Evolutionary conservation across 1,140 invertebrate genomes (phyloP), one percentile per base, ranked within the genome.

Genomic region (Macrobrachium nipponense): DNA sequence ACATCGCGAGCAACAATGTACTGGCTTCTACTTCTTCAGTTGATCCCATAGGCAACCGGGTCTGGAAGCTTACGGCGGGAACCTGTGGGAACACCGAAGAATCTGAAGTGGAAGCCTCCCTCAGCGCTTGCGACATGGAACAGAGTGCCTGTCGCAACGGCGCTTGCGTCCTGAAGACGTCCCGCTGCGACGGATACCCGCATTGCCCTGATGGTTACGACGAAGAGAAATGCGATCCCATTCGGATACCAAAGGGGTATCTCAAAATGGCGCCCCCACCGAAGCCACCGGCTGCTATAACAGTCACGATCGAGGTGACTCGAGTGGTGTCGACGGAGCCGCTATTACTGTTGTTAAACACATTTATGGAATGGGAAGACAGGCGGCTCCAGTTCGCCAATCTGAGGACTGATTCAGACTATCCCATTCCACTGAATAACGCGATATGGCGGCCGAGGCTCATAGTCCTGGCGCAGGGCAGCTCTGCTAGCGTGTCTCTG

Each of bases 111-210:
- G 36, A 23, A 27, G 84, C 68, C 58, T 80, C 77, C 3, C 66
- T 86, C 0, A 86, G 77, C 51, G 62, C 66, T 18, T 86, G 84
- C 51, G 66, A 36, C 5, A 20, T 73, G 60, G 6, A 51, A 17
- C 58, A 86, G 66, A 62, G 77, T 0, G 27, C 70, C 23, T 86
- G 84, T 64, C n/a, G 68, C 23, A 15, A 51, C 11, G 84, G 84
- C 20, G 58, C 36, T 18, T 86, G 84, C 66, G 75, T 86, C 8
- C 58, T 68, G 18, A 77, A 73, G 1, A 73, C 15, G 0, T 44
- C 17, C 61, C 84, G 84, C 64, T 86, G 84, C 44, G 84, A 86
- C 68, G 84, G 84, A 36, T 86, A 80, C 84, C 84, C 84, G 1
- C 77, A 86, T 68, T 86, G 84, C 59, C 68, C 76, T 14, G 84